These are phyloP conservation scores for Aphidius ervi DNA, from an alignment of 1,140 invertebrate genomes.

Conservation along the genomic window DNA sequence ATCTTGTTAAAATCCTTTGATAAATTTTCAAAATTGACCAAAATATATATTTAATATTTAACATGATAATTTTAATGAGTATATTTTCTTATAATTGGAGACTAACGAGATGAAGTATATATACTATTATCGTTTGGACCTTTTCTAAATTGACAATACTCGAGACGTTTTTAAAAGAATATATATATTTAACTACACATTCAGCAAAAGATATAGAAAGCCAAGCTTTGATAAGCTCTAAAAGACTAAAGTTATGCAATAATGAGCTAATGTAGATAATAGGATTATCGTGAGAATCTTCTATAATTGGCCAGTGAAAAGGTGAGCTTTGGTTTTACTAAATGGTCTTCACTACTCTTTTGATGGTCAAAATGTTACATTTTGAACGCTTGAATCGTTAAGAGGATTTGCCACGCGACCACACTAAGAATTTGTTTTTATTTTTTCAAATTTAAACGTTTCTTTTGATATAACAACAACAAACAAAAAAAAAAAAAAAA, in stretches of 20 bases:
- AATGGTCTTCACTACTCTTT: constrained; percentile 15
- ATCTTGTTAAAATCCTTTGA: no score
- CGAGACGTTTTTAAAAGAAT: neutral
- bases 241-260: constrained; percentile 28
- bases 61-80: no score
- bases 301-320: constrained; percentile 33
- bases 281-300: constrained; percentile 31
- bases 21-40: no score
- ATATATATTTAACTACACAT: no score
- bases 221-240: constrained; percentile 22
- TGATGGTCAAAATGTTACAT: constrained; percentile 21
- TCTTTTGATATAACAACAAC: no score
- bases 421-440: constrained; percentile 6
- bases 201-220: no score
- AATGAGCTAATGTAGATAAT: constrained; percentile 34
- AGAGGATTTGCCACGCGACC: constrained; percentile 20
- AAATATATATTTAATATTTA: no score
- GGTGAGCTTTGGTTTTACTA: constrained; percentile 29
- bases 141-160: constrained; percentile 8
- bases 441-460: neutral
- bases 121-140: neutral
- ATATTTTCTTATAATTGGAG: no score
- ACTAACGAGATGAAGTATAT: no score
- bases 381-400: constrained; percentile 21
- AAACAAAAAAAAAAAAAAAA: no score